Percentiles rank a stretch among this genome's conserved stretches.
phyloP scores from a whole-genome alignment of 2,113 vertebrate species.

The Neogobius melanostomus region DNA sequence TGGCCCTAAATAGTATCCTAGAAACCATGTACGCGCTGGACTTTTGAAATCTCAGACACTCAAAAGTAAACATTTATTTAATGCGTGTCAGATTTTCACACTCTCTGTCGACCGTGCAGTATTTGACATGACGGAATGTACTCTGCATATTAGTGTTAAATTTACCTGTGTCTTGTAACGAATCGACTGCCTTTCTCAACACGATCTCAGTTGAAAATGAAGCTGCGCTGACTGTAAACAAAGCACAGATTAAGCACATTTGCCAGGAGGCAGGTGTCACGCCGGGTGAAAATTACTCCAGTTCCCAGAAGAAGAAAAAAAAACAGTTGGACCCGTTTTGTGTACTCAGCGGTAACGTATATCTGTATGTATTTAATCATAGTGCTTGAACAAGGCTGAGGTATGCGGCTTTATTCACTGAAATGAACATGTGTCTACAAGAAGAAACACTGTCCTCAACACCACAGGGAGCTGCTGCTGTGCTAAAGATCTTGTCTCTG shows the following conservation, averaged over 20 bases:
- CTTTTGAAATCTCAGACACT: not conserved
- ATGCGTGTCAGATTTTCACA: not conserved
- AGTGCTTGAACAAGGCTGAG: not conserved
- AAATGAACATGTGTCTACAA: conserved; percentile 8
- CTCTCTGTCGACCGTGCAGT: not conserved
- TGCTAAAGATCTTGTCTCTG: no score
- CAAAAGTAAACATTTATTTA: not conserved
- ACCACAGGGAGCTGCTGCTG: not conserved
- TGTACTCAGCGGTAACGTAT: conserved; percentile 6
- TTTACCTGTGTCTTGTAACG: not conserved
- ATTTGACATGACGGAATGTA: not conserved
- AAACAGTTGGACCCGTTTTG: not conserved
- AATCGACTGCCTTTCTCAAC: not conserved
- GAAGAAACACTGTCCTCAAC: not conserved
- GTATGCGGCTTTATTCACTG: not conserved
- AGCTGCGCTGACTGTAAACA: not conserved
- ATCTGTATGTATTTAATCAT: not conserved
- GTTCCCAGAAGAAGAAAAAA: conserved; percentile 3
- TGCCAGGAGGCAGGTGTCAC: conserved; percentile 13
- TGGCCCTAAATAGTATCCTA: no score
- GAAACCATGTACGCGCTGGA: no score
- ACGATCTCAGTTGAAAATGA: not conserved
- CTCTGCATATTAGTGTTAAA: not conserved
- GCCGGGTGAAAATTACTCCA: conserved; percentile 3
- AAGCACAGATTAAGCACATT: not conserved